Conservation (phyloP, 1,140 invertebrate species). For the Drosophila grimshawi region DNA sequence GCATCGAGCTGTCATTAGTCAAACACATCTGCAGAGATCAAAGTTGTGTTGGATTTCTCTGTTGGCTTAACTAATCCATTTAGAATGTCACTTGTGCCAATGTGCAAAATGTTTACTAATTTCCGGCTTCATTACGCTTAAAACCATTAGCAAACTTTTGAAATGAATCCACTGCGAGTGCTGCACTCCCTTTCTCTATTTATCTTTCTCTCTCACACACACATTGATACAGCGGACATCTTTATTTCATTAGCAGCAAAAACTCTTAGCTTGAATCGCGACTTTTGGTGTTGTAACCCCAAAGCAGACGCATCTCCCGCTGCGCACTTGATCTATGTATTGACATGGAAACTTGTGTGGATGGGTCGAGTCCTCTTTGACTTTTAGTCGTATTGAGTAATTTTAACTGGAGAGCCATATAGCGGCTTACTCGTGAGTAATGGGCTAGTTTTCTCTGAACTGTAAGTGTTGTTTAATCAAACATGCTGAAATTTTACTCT, state of each 20-base stretch:
- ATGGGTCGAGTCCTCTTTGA: conserved; percentile 30
- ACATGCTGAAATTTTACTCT: conserved; percentile 52
- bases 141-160: conserved; percentile 75
- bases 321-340: conserved; percentile 17
- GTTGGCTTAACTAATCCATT: neutral
- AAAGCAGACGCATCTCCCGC: neutral
- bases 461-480: conserved; percentile 61
- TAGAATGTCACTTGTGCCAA: conserved; percentile 80
- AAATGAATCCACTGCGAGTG: conserved; percentile 52
- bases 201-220: neutral
- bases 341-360: conserved; percentile 25
- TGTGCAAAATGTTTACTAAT: conserved; percentile 72
- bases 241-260: conserved; percentile 60
- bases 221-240: conserved; percentile 20
- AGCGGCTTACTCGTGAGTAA: neutral
- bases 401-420: conserved; percentile 28
- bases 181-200: neutral
- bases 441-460: neutral
- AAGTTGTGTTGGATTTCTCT: neutral
- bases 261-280: conserved; percentile 33
- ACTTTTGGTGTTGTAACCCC: conserved; percentile 23
- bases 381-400: conserved; percentile 42
- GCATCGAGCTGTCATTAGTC: too few relatives aligned
- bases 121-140: conserved; percentile 78
- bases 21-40: neutral